Base-by-base conservation (phyloP, 2,888 invertebrate genomes). In the Gonocerus acuteangulatus region DNA sequence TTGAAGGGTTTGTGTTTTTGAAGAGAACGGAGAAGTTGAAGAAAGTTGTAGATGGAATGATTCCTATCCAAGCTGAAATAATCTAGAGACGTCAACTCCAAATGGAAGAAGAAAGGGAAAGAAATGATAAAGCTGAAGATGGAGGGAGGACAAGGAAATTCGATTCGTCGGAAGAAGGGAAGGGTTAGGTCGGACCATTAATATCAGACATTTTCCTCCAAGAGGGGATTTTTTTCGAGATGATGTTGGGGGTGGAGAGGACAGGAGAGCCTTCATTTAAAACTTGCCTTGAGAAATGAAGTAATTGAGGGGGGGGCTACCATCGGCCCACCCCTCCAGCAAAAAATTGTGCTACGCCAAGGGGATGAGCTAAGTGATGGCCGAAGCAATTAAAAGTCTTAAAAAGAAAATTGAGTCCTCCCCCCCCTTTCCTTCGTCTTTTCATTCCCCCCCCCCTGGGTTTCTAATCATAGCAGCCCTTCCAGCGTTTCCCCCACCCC, bases 311-410 rank as follows among this genome's bases (percentile, higher is more conserved):
- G 64, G 57, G 62, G 64, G 62, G 39, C 57, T 51, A 49, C 58
- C 47, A 27, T 42, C 16, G 36, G 61, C 56, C 52, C 61, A 60
- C 62, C 61, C 23, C 22, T 48, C 59, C 57, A 54, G 63, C 63
- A 68, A 67, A 67, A 68, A 68, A 66, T 66, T 65, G 4, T 4
- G 3, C 39, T 27, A 27, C 51, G 32, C 51, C 11, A 23, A 48
- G 51, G 44, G 62, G 11, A 19, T 64, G 60, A 62, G 64, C 66
- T 66, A 67, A 69, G 68, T 68, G 70, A 70, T 70, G 70, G 70
- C 68, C 69, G 69, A 69, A 70, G 70, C 70, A 70, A 70, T 70
- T 70, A 70, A 70, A 70, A 70, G 69, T 70, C 70, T 70, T 70
- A 70, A 69, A 70, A 70, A 69, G 68, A 69, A 70, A 69, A 70